Evolutionary conservation across 2,797 vertebrate genomes (phyloP).

Genomic region (Protosalanx chinensis): DNA sequence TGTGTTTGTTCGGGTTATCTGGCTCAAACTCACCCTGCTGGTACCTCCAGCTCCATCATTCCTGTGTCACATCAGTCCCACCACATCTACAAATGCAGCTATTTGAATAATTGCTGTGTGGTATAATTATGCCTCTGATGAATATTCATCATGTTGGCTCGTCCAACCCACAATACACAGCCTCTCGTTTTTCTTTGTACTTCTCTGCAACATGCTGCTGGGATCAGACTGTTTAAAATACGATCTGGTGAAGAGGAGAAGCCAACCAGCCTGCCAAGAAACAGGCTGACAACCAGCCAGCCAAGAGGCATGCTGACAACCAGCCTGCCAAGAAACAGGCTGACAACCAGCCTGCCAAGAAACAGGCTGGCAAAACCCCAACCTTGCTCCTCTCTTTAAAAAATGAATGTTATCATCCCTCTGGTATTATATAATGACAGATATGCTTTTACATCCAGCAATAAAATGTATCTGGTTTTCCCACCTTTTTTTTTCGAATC

Average conservation of each 20-base stretch:
- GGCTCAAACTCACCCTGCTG: background rate
- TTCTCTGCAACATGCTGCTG: background rate
- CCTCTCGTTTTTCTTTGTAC: no score
- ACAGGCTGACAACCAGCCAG: background rate
- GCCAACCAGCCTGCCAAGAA: background rate
- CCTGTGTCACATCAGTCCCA: background rate
- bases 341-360: no score
- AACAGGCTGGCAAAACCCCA: background rate
- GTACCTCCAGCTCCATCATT: background rate
- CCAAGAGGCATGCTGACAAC: no score
- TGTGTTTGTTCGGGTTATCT: conserved; percentile 3
- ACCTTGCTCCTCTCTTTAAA: no score
- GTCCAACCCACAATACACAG: background rate
- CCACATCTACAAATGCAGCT: background rate
- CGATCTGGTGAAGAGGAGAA: background rate
- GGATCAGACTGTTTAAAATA: background rate
- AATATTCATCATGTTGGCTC: conserved; percentile 2
- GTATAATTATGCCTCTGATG: conserved; percentile 2
- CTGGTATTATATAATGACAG: background rate
- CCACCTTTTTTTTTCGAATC: background rate
- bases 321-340: no score
- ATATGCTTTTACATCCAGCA: background rate
- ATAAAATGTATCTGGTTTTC: background rate
- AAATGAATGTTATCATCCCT: no score
- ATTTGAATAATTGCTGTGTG: conserved; percentile 2